These are phyloP conservation scores for Microlaimidae sp. DNA, from an alignment of 2,888 invertebrate species.

Conservation along the genomic window DNA sequence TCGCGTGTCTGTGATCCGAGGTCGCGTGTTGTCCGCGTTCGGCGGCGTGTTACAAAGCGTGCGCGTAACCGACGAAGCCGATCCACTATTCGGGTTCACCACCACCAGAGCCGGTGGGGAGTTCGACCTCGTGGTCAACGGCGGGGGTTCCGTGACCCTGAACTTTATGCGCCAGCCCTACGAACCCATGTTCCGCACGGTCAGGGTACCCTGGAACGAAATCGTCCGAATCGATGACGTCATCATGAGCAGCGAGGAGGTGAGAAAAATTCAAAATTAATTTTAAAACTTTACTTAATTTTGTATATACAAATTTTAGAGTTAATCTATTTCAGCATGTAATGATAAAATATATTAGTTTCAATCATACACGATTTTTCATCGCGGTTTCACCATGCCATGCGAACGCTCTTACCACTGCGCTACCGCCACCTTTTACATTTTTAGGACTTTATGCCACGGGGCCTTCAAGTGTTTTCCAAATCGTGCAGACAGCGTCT, in stretches of 20 bases:
- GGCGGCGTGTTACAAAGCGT: conserved; percentile 94
- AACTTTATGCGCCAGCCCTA: conserved; percentile 91
- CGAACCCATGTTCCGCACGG: conserved; percentile 53
- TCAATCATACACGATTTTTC: no score
- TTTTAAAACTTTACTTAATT: no score
- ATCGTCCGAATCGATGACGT: conserved; percentile 69
- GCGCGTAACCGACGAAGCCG: conserved; percentile 80
- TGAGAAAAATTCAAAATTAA: no score
- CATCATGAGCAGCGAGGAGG: conserved; percentile 21
- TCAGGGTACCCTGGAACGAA: conserved; percentile 93
- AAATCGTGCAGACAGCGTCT: no score
- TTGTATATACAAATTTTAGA: no score
- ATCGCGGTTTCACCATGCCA: no score
- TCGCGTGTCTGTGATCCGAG: conserved; percentile 94
- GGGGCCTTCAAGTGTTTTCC: no score
- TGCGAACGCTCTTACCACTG: no score
- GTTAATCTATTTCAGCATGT: no score
- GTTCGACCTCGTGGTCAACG: conserved; percentile 97
- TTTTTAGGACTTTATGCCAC: no score
- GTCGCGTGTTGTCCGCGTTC: conserved; percentile 68
- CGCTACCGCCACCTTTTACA: no score
- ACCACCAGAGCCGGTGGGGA: conserved; percentile 43
- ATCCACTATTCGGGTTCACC: conserved; percentile 86
- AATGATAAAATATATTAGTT: no score
- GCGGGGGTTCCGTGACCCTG: conserved; percentile 74